Evolutionary conservation across 2,888 invertebrate genomes (phyloP).

Genomic region (Drosophila infuscata): DNA sequence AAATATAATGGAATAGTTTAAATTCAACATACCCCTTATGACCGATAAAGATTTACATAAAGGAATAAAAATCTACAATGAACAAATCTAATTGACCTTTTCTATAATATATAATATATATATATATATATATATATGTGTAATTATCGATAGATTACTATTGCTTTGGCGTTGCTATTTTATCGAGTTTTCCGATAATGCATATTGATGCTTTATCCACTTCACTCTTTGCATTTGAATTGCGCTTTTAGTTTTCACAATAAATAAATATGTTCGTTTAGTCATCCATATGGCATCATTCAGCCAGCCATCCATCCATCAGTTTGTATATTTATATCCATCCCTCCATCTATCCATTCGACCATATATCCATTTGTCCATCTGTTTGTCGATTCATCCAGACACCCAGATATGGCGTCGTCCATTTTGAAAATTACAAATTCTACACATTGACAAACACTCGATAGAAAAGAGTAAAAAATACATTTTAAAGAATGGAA

Average conservation of each 20-base stretch:
- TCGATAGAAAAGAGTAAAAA: conserved; percentile 15
- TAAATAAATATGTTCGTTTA: conserved; percentile 46
- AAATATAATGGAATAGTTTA: neutral
- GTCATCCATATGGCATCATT: conserved; percentile 56
- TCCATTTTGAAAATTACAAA: conserved; percentile 18
- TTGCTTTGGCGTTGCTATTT: neutral
- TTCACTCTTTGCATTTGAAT: conserved; percentile 31
- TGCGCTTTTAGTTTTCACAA: conserved; percentile 39
- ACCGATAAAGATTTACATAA: neutral
- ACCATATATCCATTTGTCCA: neutral
- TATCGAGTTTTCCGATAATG: neutral
- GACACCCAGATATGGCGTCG: conserved; percentile 27
- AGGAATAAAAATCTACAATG: neutral
- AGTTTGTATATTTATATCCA: neutral
- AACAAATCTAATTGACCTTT: neutral
- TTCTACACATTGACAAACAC: conserved; percentile 33
- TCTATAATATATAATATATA: neutral
- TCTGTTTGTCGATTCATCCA: neutral
- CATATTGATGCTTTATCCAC: conserved; percentile 6
- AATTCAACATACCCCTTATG: neutral
- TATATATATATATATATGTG: neutral
- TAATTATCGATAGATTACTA: neutral
- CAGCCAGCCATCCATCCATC: neutral
- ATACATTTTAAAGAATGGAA: neutral
- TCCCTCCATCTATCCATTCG: neutral